Conservation (phyloP, 2,113 vertebrate genomes). For the Anhinga anhinga region DNA sequence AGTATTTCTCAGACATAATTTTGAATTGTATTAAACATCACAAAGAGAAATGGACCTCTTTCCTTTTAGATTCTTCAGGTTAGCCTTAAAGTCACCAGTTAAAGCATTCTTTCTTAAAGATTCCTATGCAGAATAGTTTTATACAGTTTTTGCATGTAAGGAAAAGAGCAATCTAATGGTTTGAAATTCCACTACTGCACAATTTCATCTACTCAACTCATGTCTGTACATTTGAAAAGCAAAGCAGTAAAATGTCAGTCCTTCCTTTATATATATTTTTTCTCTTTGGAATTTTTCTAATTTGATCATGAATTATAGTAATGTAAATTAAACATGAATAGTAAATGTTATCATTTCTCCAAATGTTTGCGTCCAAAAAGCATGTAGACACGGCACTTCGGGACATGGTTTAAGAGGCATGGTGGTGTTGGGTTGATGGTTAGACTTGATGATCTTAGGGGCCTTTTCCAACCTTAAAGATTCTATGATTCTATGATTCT, state of each 20-base stretch:
- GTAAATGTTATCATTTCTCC: not conserved
- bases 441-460: no score
- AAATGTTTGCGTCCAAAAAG: not conserved
- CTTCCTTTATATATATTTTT: not conserved
- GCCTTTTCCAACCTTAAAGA: no score
- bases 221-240: not conserved
- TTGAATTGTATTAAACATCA: not conserved
- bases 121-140: not conserved
- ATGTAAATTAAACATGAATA: not conserved
- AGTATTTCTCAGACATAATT: not conserved
- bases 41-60: not conserved
- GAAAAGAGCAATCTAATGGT: not conserved
- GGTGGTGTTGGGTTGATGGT: no score
- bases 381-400: no score
- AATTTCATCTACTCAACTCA: not conserved
- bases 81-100: not conserved
- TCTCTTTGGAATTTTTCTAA: not conserved
- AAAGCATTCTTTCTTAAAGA: not conserved
- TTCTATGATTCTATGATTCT: no score
- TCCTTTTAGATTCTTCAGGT: not conserved
- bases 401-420: no score
- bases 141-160: not conserved
- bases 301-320: not conserved
- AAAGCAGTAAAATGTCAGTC: not conserved
- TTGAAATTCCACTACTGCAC: not conserved